A percentile compares a stretch with the other conserved stretches of the same genome.
phyloP scores from a whole-genome alignment of 2,888 invertebrate genomes.

The Leptothorax acervorum region DNA sequence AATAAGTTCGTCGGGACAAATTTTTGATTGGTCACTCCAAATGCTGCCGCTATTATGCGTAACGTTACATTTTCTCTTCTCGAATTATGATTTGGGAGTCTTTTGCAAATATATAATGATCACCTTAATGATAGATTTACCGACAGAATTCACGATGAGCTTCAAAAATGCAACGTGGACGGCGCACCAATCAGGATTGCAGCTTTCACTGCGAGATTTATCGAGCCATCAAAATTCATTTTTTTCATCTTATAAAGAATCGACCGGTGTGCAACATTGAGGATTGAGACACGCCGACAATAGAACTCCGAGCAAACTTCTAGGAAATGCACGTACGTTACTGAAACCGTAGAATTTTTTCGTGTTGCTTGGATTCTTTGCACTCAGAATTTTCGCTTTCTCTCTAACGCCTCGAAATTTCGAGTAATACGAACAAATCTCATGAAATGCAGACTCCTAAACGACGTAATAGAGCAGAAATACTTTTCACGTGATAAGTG shows the following conservation, averaged over 20 bases:
- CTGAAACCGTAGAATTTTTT: neutral
- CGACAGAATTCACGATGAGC: slow-evolving; percentile 66
- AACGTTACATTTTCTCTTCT: neutral
- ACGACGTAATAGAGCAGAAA: neutral
- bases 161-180: slow-evolving; percentile 61
- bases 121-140: slow-evolving; percentile 57
- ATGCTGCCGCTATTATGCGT: neutral
- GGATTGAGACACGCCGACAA: neutral
- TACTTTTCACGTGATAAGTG: neutral
- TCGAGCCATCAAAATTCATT: neutral
- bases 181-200: slow-evolving; percentile 64
- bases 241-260: neutral
- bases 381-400: neutral
- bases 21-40: neutral
- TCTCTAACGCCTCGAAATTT: neutral
- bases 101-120: neutral
- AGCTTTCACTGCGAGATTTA: slow-evolving; percentile 56
- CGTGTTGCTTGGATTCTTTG: neutral
- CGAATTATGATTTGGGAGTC: neutral
- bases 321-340: neutral
- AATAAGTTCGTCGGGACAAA: neutral
- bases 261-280: neutral
- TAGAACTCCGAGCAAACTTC: neutral
- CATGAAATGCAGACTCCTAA: neutral
- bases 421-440: neutral